A percentile compares a stretch with the other conserved stretches of the same genome.
These are phyloP conservation scores for Macroramphosus scolopax DNA, from an alignment of 2,797 vertebrate species.

Conservation along the genomic window DNA sequence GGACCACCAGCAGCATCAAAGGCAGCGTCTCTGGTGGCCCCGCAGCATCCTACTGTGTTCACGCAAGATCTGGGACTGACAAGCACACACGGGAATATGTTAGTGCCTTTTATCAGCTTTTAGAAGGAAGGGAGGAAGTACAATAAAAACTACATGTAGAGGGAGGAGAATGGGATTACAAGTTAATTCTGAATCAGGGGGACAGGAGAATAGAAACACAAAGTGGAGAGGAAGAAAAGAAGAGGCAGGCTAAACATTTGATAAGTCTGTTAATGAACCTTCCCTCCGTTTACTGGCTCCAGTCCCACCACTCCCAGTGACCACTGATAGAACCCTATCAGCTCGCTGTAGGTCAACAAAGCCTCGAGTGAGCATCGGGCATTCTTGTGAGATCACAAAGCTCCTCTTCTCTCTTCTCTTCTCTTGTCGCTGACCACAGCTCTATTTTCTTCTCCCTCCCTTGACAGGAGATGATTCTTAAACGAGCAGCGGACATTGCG, in stretches of 20 bases:
- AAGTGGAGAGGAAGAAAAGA: slow-evolving; percentile 19
- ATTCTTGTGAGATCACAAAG: too few relatives aligned
- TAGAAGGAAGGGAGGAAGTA: slow-evolving; percentile 18
- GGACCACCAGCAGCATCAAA: slow-evolving; percentile 48
- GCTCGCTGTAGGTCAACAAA: too few relatives aligned
- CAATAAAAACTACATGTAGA: slow-evolving; percentile 31
- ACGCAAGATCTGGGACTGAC: slow-evolving; percentile 26
- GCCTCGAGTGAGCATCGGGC: too few relatives aligned
- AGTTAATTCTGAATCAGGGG: slow-evolving; percentile 16
- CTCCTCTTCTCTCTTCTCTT: slow-evolving; percentile 3
- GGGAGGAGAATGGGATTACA: slow-evolving; percentile 30
- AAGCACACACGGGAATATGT: slow-evolving; percentile 47
- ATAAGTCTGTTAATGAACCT: slow-evolving; percentile 60
- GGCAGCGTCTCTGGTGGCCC: slow-evolving; percentile 27
- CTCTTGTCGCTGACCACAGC: slow-evolving; percentile 38
- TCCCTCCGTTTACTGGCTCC: slow-evolving; percentile 52
- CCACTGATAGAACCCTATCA: slow-evolving; percentile 47
- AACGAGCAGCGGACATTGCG: slow-evolving; percentile 93
- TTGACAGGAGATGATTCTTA: slow-evolving; percentile 92
- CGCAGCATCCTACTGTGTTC: slow-evolving; percentile 39
- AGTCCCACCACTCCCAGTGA: slow-evolving; percentile 42
- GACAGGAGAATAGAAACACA: slow-evolving; percentile 17
- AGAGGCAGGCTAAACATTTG: slow-evolving; percentile 40
- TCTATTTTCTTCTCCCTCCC: slow-evolving; percentile 24
- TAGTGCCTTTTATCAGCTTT: slow-evolving; percentile 40